Conservation (phyloP, 2,888 invertebrate species). For the Plebejus argus region DNA sequence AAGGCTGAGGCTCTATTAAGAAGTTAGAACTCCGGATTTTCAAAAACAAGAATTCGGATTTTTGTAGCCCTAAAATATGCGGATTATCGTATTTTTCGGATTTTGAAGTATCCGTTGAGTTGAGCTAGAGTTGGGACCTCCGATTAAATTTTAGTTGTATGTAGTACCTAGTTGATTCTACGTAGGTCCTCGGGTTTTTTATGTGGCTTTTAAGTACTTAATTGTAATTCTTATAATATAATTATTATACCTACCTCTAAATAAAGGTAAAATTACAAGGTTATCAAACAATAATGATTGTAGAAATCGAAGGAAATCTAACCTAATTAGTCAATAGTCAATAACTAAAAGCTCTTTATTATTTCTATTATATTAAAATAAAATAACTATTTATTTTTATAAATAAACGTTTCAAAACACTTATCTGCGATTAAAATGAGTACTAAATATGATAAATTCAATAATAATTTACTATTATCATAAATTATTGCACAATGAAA, state of each 20-base stretch:
- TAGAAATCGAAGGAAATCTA: constrained; percentile 1
- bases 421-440: constrained; percentile 14
- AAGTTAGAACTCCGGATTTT: no score
- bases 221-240: background rate
- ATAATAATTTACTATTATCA: constrained; percentile 22
- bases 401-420: constrained; percentile 10
- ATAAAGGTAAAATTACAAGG: background rate
- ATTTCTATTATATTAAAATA: constrained; percentile 11
- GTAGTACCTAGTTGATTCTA: no score
- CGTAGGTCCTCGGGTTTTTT: no score
- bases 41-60: no score
- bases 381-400: background rate
- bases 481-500: constrained; percentile 6
- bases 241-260: background rate
- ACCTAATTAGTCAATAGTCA: background rate
- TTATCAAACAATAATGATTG: constrained; percentile 16
- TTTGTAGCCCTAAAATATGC: no score
- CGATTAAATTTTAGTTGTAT: no score
- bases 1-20: no score
- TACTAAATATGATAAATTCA: background rate
- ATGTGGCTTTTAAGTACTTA: no score
- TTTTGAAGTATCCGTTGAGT: no score
- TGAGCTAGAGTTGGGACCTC: no score
- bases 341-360: background rate
- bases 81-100: no score